Percentiles rank a stretch among this genome's conserved stretches.
These are phyloP conservation scores for Cathartes aura DNA, from an alignment of 2,113 vertebrate species.

Conservation along the genomic window DNA sequence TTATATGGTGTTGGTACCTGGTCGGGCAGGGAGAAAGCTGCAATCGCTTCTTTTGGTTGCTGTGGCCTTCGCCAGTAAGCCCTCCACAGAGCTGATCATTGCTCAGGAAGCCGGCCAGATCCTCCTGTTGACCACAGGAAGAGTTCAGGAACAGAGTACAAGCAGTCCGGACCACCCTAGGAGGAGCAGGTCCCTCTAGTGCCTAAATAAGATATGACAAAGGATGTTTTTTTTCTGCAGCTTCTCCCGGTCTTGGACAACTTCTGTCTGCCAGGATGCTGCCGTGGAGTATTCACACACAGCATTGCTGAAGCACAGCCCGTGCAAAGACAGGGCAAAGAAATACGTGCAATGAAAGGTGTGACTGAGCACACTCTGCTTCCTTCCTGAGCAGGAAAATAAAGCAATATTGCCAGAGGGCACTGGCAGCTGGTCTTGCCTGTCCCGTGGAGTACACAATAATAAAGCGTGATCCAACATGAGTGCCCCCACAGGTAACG, in stretches of 20 bases:
- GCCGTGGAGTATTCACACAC: neutral
- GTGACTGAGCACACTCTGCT: neutral
- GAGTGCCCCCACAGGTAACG: accelerated
- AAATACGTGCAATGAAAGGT: neutral
- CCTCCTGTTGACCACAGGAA: neutral
- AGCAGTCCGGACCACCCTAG: neutral
- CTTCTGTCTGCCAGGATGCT: neutral
- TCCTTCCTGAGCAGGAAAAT: neutral
- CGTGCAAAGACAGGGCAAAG: neutral
- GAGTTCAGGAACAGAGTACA: neutral
- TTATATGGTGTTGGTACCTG: neutral
- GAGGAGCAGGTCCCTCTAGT: neutral
- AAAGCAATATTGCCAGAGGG: neutral
- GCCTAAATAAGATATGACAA: neutral
- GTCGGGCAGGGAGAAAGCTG: neutral
- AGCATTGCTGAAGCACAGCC: neutral
- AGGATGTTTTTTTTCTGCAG: neutral
- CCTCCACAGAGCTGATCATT: neutral
- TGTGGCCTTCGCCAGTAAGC: neutral
- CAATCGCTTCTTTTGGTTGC: neutral
- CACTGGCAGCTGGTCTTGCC: neutral
- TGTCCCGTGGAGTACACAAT: neutral
- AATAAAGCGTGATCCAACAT: neutral
- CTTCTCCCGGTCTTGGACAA: neutral
- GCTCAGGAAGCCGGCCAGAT: neutral